phyloP scores from a whole-genome alignment of 2,888 invertebrate genomes.

The Tanypteryx hageni region DNA sequence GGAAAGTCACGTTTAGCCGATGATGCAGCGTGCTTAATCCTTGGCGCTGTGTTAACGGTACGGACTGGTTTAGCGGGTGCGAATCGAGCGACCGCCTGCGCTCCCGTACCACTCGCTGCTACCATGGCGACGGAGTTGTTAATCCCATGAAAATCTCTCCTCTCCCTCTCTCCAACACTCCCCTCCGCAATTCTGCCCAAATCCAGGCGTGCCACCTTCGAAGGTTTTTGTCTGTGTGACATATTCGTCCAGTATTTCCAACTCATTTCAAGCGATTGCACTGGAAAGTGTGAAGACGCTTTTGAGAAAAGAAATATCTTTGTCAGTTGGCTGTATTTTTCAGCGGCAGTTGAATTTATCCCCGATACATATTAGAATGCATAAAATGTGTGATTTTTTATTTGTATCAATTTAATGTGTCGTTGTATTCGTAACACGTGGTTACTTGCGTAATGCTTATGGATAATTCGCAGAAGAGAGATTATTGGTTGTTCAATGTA shows the following conservation, averaged over 20 bases:
- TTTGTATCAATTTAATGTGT: too few species aligned
- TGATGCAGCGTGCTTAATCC: slow-evolving; percentile 45
- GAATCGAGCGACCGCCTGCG: not conserved
- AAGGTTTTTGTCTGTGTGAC: slow-evolving; percentile 12
- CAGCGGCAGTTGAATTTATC: too few species aligned
- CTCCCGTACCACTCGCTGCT: not conserved
- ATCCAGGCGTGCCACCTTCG: slow-evolving; percentile 41
- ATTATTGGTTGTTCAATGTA: too few species aligned
- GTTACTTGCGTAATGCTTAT: too few species aligned
- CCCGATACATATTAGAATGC: too few species aligned
- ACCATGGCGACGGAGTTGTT: slow-evolving; percentile 15
- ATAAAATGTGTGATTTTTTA: too few species aligned
- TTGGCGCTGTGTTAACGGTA: slow-evolving; percentile 54
- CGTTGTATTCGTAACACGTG: too few species aligned
- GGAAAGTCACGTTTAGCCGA: slow-evolving; percentile 51
- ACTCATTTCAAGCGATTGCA: not conserved
- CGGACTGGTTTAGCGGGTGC: slow-evolving; percentile 39
- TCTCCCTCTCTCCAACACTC: too few species aligned
- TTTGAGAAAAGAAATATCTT: not conserved
- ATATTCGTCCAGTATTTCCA: not conserved
- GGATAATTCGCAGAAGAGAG: too few species aligned
- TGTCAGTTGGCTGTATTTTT: not conserved
- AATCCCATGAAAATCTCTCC: slow-evolving; percentile 26
- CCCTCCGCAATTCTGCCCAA: slow-evolving; percentile 17
- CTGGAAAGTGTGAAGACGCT: not conserved